These are phyloP conservation scores for Seriola aureovittata DNA, from an alignment of 2,113 vertebrate species.

Conservation along the genomic window DNA sequence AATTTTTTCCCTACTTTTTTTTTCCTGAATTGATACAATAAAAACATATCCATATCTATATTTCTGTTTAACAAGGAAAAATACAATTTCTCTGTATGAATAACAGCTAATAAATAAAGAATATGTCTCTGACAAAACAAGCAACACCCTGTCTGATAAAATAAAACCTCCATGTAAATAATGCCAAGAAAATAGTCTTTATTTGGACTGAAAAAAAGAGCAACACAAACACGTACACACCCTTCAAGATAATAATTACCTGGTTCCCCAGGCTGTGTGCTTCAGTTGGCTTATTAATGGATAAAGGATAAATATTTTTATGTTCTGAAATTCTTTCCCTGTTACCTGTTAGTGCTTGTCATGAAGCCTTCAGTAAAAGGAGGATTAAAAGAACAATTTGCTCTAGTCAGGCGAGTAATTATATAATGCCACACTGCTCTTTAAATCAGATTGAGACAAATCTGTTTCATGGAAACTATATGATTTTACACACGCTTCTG, in stretches of 20 bases:
- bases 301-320: not conserved
- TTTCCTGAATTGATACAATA: too few species aligned
- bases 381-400: constrained; percentile 44
- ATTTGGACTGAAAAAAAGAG: not conserved
- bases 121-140: too few species aligned
- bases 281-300: constrained; percentile 3
- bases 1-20: too few species aligned
- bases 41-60: too few species aligned
- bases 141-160: too few species aligned
- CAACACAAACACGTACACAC: not conserved
- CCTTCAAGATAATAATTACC: not conserved
- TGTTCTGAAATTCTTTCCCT: not conserved
- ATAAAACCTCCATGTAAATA: not conserved
- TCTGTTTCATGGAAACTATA: not conserved
- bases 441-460: not conserved
- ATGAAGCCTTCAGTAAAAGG: constrained; percentile 4
- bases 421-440: not conserved
- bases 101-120: too few species aligned
- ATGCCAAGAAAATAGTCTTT: not conserved
- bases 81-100: too few species aligned
- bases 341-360: constrained; percentile 12
- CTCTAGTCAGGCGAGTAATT: not conserved
- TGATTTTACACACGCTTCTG: not conserved
- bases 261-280: not conserved
- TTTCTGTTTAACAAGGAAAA: too few species aligned